Evolutionary conservation across 2,113 vertebrate genomes (phyloP).

Genomic region (Oryctolagus cuniculus): DNA sequence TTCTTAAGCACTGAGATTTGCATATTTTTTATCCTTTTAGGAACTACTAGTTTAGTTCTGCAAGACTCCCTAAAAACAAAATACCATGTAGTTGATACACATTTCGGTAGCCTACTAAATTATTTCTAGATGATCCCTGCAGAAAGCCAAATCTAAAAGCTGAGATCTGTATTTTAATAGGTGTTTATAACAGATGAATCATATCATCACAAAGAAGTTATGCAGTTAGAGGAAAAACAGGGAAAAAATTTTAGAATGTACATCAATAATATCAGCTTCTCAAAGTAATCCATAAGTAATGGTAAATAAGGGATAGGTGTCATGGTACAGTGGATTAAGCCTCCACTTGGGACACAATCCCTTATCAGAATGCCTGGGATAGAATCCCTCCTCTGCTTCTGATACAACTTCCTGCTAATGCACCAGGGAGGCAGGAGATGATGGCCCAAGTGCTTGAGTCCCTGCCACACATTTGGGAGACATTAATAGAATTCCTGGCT

Average conservation of each 20-base stretch:
- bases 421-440: no score
- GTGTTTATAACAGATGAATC: background rate
- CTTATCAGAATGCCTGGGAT: no score
- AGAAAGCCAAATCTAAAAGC: background rate
- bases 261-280: background rate
- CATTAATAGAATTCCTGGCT: no score
- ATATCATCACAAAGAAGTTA: background rate
- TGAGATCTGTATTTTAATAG: background rate
- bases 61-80: background rate
- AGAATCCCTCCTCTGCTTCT: no score
- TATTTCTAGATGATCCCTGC: background rate
- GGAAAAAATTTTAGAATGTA: background rate
- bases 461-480: no score
- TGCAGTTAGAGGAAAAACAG: background rate
- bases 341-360: no score
- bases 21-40: background rate
- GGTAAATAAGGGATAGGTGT: background rate
- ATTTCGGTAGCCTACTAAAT: background rate
- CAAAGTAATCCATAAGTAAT: constrained; percentile 1
- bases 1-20: background rate
- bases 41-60: background rate
- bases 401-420: no score
- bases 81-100: background rate
- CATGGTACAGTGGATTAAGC: no score
- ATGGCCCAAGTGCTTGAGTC: no score